Evolutionary conservation across 2,888 invertebrate species (phyloP), one percentile per base, ranked within the genome.

Genomic region (Himalopsyche anomala): DNA sequence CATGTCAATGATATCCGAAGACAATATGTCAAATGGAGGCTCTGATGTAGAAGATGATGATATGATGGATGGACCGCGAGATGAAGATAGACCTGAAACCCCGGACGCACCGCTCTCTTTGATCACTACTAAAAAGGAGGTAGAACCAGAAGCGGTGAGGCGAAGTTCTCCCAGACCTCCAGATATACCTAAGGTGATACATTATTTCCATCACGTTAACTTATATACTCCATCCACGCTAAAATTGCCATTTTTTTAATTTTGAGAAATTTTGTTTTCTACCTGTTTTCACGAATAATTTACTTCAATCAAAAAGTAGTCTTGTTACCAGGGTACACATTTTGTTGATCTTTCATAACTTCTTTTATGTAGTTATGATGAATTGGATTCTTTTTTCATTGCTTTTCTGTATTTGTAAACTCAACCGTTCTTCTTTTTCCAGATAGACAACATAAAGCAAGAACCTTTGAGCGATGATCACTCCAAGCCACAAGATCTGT

Each of bases 31-130:
- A 4, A 95, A 95, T 89, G 93, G 93, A 80, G 95, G 94, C 8
- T 95, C 95, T 36, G 97, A 97, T 90, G 91, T 95, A 88, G 95
- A 95, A 88, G 96, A 96, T 87, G 96, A 96, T 89, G 90, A 93
- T 92, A 93, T 92, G 84, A 90, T 88, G 56, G 91, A 92, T 82
- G 94, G 92, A 74, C 89, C 92, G 51, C 91, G 92, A 88, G 91
- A 92, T 12, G 93, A 94, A 89, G 94, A 94, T 84, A 93, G 95
- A 85, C 94, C 95, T 9, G 92, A 93, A 51, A 95, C 95, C 89
- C 96, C 96, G 15, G 95, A 94, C 88, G 94, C 95, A 79, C 96
- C 96, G 36, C 91, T 96, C 4, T 96, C 96, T 1, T 91, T 96
- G 87, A 96, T 96, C 80, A 96, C 95, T 8, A 94, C 92, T 42